Percentiles rank a stretch among this genome's conserved stretches.
These are phyloP conservation scores for Emydoidea blandingii DNA, from an alignment of 2,797 vertebrate species.

Conservation along the genomic window DNA sequence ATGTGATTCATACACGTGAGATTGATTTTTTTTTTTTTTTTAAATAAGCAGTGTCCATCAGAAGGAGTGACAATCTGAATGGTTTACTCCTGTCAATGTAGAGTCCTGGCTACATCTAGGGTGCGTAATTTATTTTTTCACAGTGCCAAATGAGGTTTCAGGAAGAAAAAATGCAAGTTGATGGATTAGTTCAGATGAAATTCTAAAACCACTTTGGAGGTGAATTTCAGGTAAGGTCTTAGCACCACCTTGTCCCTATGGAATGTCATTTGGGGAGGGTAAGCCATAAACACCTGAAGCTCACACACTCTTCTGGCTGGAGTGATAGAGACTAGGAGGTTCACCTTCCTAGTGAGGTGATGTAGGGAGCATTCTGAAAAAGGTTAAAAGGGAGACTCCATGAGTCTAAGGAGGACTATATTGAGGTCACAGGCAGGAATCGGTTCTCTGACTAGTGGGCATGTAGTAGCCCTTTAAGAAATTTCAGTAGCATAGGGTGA, in stretches of 20 bases:
- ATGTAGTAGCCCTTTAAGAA: too few species aligned
- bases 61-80: background rate
- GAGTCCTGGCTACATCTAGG: background rate
- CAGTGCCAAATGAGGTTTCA: background rate
- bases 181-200: background rate
- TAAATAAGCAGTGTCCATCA: background rate
- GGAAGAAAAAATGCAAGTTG: background rate
- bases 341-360: background rate
- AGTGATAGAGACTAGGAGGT: background rate
- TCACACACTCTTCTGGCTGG: background rate
- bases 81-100: background rate
- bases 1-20: background rate
- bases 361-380: too few species aligned
- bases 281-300: background rate
- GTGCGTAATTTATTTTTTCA: background rate
- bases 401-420: too few species aligned
- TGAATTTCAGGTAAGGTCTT: background rate
- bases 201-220: background rate
- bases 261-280: background rate
- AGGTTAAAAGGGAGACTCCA: too few species aligned
- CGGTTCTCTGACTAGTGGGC: too few species aligned
- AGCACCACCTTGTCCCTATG: background rate
- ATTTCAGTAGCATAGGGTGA: too few species aligned
- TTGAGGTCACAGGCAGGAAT: too few species aligned
- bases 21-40: too few species aligned